These are phyloP conservation scores for Macrobrachium nipponense DNA, from an alignment of 1,140 invertebrate genomes.

Conservation along the genomic window DNA sequence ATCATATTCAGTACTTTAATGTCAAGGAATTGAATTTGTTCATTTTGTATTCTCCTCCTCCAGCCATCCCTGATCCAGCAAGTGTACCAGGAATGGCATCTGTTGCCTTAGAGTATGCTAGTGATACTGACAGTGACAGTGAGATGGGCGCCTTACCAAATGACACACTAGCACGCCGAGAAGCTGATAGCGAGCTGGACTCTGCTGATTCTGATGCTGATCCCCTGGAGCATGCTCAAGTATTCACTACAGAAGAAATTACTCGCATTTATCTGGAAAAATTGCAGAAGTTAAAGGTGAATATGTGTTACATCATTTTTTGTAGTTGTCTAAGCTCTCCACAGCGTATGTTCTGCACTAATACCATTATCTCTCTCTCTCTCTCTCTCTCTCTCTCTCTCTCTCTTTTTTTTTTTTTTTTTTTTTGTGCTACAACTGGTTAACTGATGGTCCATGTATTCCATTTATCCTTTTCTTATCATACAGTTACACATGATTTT, in stretches of 20 bases:
- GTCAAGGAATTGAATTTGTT: not conserved
- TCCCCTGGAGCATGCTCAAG: slow-evolving; percentile 77
- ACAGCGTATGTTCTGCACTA: too few relatives aligned
- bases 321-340: not conserved
- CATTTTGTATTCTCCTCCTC: slow-evolving; percentile 63
- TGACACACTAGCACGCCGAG: slow-evolving; percentile 36
- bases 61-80: slow-evolving; percentile 74
- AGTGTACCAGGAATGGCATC: slow-evolving; percentile 72
- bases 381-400: too few relatives aligned
- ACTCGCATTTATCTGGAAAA: slow-evolving; percentile 82
- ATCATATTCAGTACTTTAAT: not conserved
- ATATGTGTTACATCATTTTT: not conserved
- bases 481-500: too few relatives aligned
- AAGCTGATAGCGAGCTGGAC: slow-evolving; percentile 54
- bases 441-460: too few relatives aligned
- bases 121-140: slow-evolving; percentile 80
- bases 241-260: slow-evolving; percentile 89
- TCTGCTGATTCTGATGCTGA: slow-evolving; percentile 58
- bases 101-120: slow-evolving; percentile 78
- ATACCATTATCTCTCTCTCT: too few relatives aligned
- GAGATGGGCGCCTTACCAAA: slow-evolving; percentile 61
- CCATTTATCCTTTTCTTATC: too few relatives aligned
- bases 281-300: slow-evolving; percentile 75
- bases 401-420: too few relatives aligned
- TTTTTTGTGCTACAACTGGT: too few relatives aligned